phyloP scores from a whole-genome alignment of 2,888 invertebrate species.

The Phengaris alcon region DNA sequence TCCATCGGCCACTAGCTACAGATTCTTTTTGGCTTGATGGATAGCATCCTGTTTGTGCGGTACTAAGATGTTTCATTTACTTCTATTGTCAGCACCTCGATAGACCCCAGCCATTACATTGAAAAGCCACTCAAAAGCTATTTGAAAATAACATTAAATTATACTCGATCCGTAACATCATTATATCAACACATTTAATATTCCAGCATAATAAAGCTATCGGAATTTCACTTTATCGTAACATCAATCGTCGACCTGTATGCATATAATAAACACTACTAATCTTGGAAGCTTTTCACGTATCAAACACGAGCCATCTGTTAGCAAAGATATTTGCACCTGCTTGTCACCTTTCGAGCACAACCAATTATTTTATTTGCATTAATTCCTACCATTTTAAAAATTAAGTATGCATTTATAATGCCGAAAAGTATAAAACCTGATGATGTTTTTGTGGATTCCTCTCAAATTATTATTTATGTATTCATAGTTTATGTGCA shows the following conservation, averaged over 20 bases:
- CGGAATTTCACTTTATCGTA: slow-evolving; percentile 14
- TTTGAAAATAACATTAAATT: slow-evolving; percentile 17
- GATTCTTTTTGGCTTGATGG: slow-evolving; percentile 59
- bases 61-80: slow-evolving; percentile 35
- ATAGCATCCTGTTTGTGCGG: slow-evolving; percentile 40
- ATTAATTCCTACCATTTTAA: slow-evolving; percentile 6
- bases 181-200: slow-evolving; percentile 16
- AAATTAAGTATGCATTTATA: background rate
- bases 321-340: background rate
- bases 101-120: slow-evolving; percentile 1
- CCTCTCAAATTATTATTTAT: background rate
- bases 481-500: background rate
- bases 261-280: slow-evolving; percentile 1
- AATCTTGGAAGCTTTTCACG: slow-evolving; percentile 18
- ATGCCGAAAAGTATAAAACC: background rate
- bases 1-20: slow-evolving; percentile 57
- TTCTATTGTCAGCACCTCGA: slow-evolving; percentile 27
- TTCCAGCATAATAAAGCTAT: slow-evolving; percentile 12
- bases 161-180: background rate
- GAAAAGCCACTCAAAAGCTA: background rate
- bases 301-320: slow-evolving; percentile 9
- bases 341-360: slow-evolving; percentile 7
- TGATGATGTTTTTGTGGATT: background rate
- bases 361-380: slow-evolving; percentile 1
- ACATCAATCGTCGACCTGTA: slow-evolving; percentile 14